Evolutionary conservation across 2,113 vertebrate species (phyloP).

Genomic region (Scophthalmus maximus): DNA sequence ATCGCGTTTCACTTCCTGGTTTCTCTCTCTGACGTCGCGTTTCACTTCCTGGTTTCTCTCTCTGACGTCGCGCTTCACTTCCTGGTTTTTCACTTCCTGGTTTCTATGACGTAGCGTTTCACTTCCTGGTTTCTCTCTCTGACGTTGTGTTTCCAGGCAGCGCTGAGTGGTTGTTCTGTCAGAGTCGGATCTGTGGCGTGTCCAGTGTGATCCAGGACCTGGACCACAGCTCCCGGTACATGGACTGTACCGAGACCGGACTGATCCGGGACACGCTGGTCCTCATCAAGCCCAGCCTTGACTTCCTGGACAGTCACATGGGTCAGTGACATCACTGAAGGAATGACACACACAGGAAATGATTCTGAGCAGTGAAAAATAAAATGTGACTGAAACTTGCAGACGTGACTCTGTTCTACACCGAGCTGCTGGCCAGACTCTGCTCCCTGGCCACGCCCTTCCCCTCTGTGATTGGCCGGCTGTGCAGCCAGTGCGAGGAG

Average conservation of each 20-base stretch:
- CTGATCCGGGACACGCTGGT: conserved; percentile 82
- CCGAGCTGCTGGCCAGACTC: conserved; percentile 83
- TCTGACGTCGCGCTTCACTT: too few species aligned
- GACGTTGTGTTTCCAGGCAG: conserved; percentile 75
- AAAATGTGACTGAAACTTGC: too few species aligned
- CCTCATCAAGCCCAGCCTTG: conserved; percentile 80
- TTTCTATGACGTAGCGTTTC: too few species aligned
- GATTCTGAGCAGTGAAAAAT: too few species aligned
- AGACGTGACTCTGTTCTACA: conserved; percentile 81
- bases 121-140: background rate
- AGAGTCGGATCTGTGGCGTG: conserved; percentile 76
- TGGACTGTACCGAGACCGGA: conserved; percentile 77
- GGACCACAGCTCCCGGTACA: conserved; percentile 72
- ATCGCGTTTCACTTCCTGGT: too few species aligned
- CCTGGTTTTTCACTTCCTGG: too few species aligned
- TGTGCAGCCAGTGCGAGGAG: conserved; percentile 82
- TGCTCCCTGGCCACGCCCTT: conserved; percentile 66
- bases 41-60: too few species aligned
- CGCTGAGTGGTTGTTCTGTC: conserved; percentile 86
- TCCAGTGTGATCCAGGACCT: conserved; percentile 83
- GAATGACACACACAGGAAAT: too few species aligned
- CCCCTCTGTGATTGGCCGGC: conserved; percentile 75
- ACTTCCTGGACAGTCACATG: conserved; percentile 70
- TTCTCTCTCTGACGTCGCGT: too few species aligned
- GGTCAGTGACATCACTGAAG: too few species aligned